Base-by-base conservation (phyloP, 2,113 vertebrate genomes). In the Aphyosemion australe region DNA sequence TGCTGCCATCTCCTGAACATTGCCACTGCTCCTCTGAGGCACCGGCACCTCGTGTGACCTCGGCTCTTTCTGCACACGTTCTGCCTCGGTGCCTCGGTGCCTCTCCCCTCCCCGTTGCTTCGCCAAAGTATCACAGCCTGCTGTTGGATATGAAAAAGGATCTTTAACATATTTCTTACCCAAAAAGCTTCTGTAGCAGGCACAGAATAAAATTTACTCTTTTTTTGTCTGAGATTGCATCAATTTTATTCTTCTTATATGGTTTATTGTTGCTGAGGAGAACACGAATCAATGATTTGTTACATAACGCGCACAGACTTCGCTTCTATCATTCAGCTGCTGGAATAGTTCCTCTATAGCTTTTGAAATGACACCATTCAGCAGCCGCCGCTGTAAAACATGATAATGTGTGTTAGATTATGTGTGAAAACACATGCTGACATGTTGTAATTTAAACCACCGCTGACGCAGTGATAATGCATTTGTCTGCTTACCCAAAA, bases 101-200 rank as follows among this genome's bases (percentile, higher is more conserved):
- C 47, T 50, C 50, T 3, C 61, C 55, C 61, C 64, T 65, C 52
- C 13, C 68, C 55, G 42, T 74, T 74, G 68, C 39, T 65, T 56
- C 45, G 60, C 45, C 58, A 15, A 48, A 46, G 50, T 63, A 55
- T 70, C 16, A 66, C 55, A 68, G 58, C 10, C 70, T 79, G 76
- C 72, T 78, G 79, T 67, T 65, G 61, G 72, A 72, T 7, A 65
- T 69, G 74, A 83, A 85, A 74, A 26, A 26, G 26, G 72, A 69
- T 67, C 31, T 57, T 59, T 26, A 65, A 73, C 71, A 61, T 58
- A 65, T 61, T 69, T 67, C 46, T 18, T 57, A 64, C 48, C 0
- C 34, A 37, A 37, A 37, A 6, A 19, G 20, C 41, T 32, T 43
- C 54, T 55, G 56, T 53, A 52, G 39, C 39, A 2, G 10, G 12